Evolutionary conservation across 2,797 vertebrate species (phyloP).

Genomic region (Phyllotis vaccarum): DNA sequence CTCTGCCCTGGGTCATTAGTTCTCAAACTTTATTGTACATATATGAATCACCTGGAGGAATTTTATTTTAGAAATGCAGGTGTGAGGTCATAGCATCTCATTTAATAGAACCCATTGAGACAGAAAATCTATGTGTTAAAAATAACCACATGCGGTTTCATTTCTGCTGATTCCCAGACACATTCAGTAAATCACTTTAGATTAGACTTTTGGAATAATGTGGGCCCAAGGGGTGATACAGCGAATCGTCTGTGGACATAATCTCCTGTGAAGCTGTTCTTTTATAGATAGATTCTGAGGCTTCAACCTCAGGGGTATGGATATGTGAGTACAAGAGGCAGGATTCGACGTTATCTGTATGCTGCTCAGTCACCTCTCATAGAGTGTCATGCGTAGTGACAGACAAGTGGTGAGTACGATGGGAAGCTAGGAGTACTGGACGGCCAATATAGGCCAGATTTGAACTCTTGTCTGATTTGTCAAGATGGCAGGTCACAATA

Average conservation of each 20-base stretch:
- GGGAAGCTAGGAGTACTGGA: background rate
- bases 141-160: background rate
- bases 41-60: background rate
- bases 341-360: background rate
- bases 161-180: background rate
- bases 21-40: conserved; percentile 40
- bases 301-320: background rate
- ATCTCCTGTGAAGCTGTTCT: background rate
- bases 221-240: background rate
- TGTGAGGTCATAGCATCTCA: background rate
- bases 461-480: conserved; percentile 50
- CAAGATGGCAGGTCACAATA: conserved; percentile 34
- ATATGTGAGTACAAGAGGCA: background rate
- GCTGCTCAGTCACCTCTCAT: background rate
- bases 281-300: background rate
- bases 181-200: conserved; percentile 36
- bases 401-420: background rate
- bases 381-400: background rate
- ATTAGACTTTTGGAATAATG: conserved; percentile 1
- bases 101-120: background rate
- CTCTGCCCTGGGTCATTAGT: conserved; percentile 39
- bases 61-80: conserved; percentile 5
- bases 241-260: background rate
- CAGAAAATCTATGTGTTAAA: conserved; percentile 32
- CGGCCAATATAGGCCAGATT: conserved; percentile 10